Evolutionary conservation across 2,888 invertebrate species (phyloP).

Genomic region (Brachyopa scutellaris): DNA sequence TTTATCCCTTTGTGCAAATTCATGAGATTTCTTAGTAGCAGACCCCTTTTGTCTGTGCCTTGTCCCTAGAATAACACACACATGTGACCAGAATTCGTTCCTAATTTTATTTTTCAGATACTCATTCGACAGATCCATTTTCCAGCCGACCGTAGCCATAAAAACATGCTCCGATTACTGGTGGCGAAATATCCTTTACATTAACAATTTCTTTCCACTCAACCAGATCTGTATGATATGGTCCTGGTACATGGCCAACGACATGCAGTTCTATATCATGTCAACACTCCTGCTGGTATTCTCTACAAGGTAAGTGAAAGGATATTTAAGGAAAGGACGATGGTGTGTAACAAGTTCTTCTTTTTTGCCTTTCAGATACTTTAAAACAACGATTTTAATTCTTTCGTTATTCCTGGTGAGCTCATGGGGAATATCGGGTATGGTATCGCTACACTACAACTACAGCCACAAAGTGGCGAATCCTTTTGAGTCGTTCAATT

Average conservation of each 20-base stretch:
- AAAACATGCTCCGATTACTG: conserved; percentile 90
- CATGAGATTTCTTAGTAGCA: background rate
- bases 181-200: conserved; percentile 93
- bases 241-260: conserved; percentile 93
- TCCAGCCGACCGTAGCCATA: conserved; percentile 88
- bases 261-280: conserved; percentile 89
- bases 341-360: no score
- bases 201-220: conserved; percentile 90
- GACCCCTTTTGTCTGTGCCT: background rate
- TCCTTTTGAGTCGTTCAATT: conserved; percentile 92
- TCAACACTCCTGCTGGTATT: conserved; percentile 86
- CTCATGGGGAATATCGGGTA: conserved; percentile 90
- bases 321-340: no score
- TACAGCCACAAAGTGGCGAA: conserved; percentile 89
- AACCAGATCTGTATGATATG: conserved; percentile 91
- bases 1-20: conserved; percentile 6
- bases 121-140: conserved; percentile 88
- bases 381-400: conserved; percentile 85
- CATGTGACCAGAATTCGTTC: conserved; percentile 6
- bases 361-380: conserved; percentile 84
- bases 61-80: background rate
- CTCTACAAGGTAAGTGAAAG: conserved; percentile 85
- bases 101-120: conserved; percentile 82
- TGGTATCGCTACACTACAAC: conserved; percentile 88
- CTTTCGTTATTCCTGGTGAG: conserved; percentile 85